Percentiles rank a stretch among this genome's conserved stretches.
These are phyloP conservation scores for Patella ulyssiponensis DNA, from an alignment of 2,888 invertebrate species.

Conservation along the genomic window DNA sequence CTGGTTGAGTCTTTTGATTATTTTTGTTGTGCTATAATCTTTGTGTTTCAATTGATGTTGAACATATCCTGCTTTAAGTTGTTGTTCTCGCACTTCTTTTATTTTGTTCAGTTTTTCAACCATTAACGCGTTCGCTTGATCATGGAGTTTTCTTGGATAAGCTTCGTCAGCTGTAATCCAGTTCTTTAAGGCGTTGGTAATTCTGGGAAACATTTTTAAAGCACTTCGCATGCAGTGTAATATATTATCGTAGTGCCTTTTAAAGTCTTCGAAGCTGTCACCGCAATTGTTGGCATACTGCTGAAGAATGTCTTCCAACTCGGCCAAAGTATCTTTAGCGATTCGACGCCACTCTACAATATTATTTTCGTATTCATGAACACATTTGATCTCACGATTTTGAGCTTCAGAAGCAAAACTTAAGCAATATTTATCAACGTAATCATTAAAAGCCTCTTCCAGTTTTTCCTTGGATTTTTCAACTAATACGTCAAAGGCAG, in stretches of 20 bases:
- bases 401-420: conserved; percentile 57
- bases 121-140: conserved; percentile 50
- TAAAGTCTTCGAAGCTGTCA: conserved; percentile 44
- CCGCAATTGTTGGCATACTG: conserved; percentile 34
- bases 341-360: conserved; percentile 53
- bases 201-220: conserved; percentile 48
- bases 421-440: conserved; percentile 51
- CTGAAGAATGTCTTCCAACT: conserved; percentile 40
- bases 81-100: conserved; percentile 44
- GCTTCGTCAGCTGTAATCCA: conserved; percentile 64
- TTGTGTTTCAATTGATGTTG: conserved; percentile 31
- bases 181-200: conserved; percentile 55
- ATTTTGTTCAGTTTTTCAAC: conserved; percentile 44
- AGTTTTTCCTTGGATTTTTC: conserved; percentile 18
- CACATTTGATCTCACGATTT: conserved; percentile 47
- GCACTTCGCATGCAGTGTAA: conserved; percentile 55
- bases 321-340: conserved; percentile 39
- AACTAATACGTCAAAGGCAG: conserved; percentile 29
- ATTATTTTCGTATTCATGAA: conserved; percentile 59
- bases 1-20: conserved; percentile 39
- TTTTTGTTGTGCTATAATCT: conserved; percentile 40
- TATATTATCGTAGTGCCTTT: conserved; percentile 51
- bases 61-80: conserved; percentile 41
- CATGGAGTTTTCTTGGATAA: conserved; percentile 54
- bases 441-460: conserved; percentile 28